phyloP scores from a whole-genome alignment of 2,888 invertebrate species.

The Amaurobius ferox region DNA sequence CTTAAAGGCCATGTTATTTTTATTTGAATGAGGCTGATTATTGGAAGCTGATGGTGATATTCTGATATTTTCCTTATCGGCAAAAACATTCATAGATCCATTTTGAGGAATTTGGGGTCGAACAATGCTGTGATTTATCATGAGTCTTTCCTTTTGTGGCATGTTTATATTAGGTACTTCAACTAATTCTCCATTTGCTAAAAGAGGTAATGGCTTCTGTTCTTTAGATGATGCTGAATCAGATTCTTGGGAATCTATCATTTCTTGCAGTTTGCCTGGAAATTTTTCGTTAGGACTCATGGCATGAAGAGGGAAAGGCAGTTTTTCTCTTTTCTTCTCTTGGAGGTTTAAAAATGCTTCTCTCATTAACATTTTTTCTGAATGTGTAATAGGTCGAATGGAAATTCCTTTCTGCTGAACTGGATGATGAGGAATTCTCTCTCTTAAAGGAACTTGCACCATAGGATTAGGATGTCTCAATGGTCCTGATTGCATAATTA shows the following conservation, averaged over 20 bases:
- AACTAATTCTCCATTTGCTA: neutral
- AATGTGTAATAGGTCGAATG: neutral
- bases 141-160: neutral
- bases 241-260: neutral
- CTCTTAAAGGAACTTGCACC: conserved; percentile 12
- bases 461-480: neutral
- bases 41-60: neutral
- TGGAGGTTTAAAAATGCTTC: neutral
- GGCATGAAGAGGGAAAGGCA: neutral
- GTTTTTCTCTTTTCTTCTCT: neutral
- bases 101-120: neutral
- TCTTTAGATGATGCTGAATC: neutral
- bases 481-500: neutral
- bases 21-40: neutral
- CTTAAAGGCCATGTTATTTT: no score
- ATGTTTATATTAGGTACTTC: neutral
- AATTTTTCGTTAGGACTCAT: neutral
- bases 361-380: neutral
- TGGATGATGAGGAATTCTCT: conserved; percentile 4
- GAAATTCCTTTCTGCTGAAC: neutral
- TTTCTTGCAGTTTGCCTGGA: no score
- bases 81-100: neutral
- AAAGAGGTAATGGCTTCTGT: neutral
- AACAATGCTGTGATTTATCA: neutral
- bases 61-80: neutral